phyloP scores from a whole-genome alignment of 2,888 invertebrate species.

The Rutpela maculata region DNA sequence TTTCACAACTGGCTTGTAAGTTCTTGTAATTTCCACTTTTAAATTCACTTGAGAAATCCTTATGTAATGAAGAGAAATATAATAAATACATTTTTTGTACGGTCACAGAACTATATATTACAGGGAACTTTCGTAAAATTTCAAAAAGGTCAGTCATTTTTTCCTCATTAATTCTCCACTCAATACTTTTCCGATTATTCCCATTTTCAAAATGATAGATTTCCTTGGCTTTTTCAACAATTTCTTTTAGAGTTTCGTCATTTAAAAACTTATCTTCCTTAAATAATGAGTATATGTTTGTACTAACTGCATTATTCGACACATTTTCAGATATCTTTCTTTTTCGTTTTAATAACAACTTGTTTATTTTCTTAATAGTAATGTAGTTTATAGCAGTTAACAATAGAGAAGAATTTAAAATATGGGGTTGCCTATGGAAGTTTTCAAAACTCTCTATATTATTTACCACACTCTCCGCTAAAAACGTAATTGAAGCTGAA shows the following conservation, averaged over 20 bases:
- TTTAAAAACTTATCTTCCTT: constrained; percentile 57
- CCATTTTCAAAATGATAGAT: constrained; percentile 42
- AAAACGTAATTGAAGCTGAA: constrained; percentile 47
- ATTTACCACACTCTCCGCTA: constrained; percentile 58
- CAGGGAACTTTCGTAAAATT: constrained; percentile 63
- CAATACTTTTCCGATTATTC: neutral
- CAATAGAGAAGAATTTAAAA: constrained; percentile 56
- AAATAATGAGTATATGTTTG: constrained; percentile 58
- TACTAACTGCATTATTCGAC: constrained; percentile 53
- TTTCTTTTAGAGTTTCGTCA: constrained; percentile 40
- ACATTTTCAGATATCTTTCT: constrained; percentile 59
- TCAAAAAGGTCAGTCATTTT: constrained; percentile 57
- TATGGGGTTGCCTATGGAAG: constrained; percentile 48
- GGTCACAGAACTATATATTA: constrained; percentile 60
- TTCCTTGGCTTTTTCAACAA: constrained; percentile 48
- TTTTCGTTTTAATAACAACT: constrained; percentile 64
- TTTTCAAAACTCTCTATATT: constrained; percentile 44
- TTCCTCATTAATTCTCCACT: constrained; percentile 52
- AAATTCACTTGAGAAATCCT: constrained; percentile 58
- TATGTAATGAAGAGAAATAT: constrained; percentile 64
- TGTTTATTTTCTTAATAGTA: constrained; percentile 64
- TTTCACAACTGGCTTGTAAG: constrained; percentile 46
- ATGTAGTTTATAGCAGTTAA: constrained; percentile 60
- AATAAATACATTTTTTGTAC: constrained; percentile 63
- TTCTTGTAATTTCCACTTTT: constrained; percentile 41